Conservation (phyloP, 92 coral and sea anemone species). For the Micromussa lordhowensis region DNA sequence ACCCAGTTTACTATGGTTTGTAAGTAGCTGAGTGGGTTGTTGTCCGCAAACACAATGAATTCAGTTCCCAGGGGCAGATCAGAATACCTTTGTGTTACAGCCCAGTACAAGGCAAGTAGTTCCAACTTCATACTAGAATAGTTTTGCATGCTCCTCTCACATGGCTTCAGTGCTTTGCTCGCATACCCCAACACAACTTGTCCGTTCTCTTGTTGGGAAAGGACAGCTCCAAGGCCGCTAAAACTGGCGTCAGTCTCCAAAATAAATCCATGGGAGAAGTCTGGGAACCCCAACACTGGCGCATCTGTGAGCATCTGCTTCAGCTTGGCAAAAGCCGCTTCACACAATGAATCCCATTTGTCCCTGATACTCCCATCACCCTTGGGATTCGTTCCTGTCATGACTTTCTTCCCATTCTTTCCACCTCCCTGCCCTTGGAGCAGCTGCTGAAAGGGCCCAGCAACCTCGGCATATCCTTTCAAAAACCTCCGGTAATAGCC, state of each 20-base stretch:
- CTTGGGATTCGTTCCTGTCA: background rate
- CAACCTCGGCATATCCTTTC: constrained; percentile 19
- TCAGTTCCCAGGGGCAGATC: constrained; percentile 64
- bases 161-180: too few species aligned
- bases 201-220: constrained; percentile 47
- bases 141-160: constrained; percentile 36
- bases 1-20: constrained; percentile 73
- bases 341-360: too few species aligned
- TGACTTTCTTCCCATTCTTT: constrained; percentile 29
- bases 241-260: constrained; percentile 68
- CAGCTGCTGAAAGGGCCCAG: constrained; percentile 60
- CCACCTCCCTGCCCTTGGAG: constrained; percentile 50
- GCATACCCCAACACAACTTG: background rate
- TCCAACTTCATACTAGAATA: constrained; percentile 71
- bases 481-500: background rate
- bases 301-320: constrained; percentile 44
- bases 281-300: constrained; percentile 77
- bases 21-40: constrained; percentile 58
- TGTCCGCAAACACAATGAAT: constrained; percentile 53
- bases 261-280: constrained; percentile 53
- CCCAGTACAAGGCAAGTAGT: constrained; percentile 76
- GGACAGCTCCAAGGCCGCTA: constrained; percentile 43
- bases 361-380: constrained; percentile 27
- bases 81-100: constrained; percentile 70
- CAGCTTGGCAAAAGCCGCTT: too few species aligned